Evolutionary conservation across 2,797 vertebrate species (phyloP), one percentile per base, ranked within the genome.

Genomic region (Picus viridis): DNA sequence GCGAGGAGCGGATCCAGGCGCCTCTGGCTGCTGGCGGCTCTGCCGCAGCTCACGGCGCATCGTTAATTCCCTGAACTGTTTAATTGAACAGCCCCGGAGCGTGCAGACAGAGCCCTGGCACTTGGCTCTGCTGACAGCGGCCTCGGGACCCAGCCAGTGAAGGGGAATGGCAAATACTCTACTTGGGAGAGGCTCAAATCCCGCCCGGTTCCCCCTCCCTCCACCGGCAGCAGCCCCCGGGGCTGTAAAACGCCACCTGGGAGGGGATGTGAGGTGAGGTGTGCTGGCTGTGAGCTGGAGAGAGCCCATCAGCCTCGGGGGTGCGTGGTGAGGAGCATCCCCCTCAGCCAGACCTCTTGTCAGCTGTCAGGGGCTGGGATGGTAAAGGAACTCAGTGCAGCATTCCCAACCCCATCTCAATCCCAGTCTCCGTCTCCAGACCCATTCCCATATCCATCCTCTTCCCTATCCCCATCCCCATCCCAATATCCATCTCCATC

Each of bases 11-110:
- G 68, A 83, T 53, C 43, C 93, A 93, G 90, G 39, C 62, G 1
- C 30, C 93, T 58, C 90, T 87, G 92, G 90, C 88, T 82, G 83
- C 0, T 12, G 69, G 89, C 2, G 10, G 90, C 74, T 79, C 91
- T 84, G 86, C 88, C 45, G 94, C 94, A 83, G 93, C 88, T 90
- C 67, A 6, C 9, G 56, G 82, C 84, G 4, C 13, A 63, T 67
- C 20, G 62, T 75, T 83, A 94, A 95, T 93, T 95, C 94, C 95
- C 87, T 29, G n/a, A 95, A 17, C 85, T 92, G 90, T 92, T 94
- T 95, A 89, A 92, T 86, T 95, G 36, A 86, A 86, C 91, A 72
- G 88, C 76, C 87, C 89, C 91, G 2, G 95, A 91, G 89, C 73
- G 12, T 34, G 85, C 93, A 93, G 69, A 13, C 90, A 32, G 8